phyloP scores from a whole-genome alignment of 2,113 vertebrate genomes.

The Misgurnus anguillicaudatus region DNA sequence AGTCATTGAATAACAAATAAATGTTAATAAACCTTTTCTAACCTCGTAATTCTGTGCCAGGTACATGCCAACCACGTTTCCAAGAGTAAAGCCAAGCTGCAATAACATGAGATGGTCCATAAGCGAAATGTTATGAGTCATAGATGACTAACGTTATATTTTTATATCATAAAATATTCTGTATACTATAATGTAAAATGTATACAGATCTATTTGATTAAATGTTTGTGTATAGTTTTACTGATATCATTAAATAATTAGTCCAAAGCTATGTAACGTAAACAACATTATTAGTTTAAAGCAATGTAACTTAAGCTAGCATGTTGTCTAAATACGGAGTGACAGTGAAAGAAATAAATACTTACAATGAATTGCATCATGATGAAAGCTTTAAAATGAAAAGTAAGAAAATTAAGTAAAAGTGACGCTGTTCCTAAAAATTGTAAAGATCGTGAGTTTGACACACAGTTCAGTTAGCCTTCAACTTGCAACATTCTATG shows the following conservation, averaged over 20 bases:
- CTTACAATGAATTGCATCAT: conserved; percentile 80
- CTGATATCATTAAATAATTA: neutral
- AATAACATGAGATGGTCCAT: conserved; percentile 28
- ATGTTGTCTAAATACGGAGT: neutral
- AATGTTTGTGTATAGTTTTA: neutral
- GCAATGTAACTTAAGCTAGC: neutral
- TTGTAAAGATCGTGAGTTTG: neutral
- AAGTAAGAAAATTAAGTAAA: neutral
- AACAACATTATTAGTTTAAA: neutral
- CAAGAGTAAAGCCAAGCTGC: conserved; percentile 93
- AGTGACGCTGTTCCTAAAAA: neutral
- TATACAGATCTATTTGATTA: no score
- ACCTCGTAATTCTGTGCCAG: conserved; percentile 98
- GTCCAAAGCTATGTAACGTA: no score
- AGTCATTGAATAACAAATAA: neutral
- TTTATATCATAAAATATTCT: no score
- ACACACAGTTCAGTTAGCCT: neutral
- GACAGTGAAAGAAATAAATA: conserved; percentile 9
- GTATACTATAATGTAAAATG: no score
- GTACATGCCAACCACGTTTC: conserved; percentile 96
- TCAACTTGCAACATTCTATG: neutral
- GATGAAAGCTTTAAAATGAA: conserved; percentile 31
- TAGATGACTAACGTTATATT: neutral
- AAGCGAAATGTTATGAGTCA: neutral
- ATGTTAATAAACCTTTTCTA: conserved; percentile 52